Base-by-base conservation (phyloP, 2,888 invertebrate genomes). In the Ophraella communa region DNA sequence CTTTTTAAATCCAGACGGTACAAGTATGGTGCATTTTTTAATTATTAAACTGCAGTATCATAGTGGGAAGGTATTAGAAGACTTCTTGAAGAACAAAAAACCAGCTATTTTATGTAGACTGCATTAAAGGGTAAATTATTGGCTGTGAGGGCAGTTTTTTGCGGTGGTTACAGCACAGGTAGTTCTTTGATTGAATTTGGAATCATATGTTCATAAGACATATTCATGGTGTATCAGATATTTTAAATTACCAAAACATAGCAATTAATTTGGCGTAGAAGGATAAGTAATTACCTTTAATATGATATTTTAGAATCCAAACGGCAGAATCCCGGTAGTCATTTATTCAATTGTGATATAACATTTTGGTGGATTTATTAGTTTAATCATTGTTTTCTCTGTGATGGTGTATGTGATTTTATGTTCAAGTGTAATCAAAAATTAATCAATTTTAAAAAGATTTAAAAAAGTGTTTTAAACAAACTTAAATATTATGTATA, bases 271-370 rank as follows among this genome's bases (percentile, higher is more conserved):
- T 30, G 44, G 10, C 45, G 55, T 14, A 23, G 17, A 14, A 8
- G 1, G 8, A 2, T 35, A 35, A 14, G 30, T 14, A 51, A 24
- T 20, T 17, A 35, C 5, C 11, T 54, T 0, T 11, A 14, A 24
- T n/a, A 49, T 49, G 24, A 4, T 24, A 47, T 56, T 14, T 17
- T 39, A 52, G 52, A 30, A 52, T 44, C 52, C 44, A 23, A 51
- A 59, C 11, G 59, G 59, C 59, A 59, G 59, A 59, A 59, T 52
- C 23, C 24, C 20, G 8, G 2, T 42, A 59, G 52, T 52, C 57
- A 57, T 57, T 42, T 56, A 57, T 47, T 33, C 33, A 45, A 60
- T 52, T 52, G 59, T 52, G 59, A 60, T 60, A 59, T n/a, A 59
- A 52, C 24, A 52, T 52, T 55, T 58, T 45, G 39, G 51, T 58